A percentile compares a stretch with the other conserved stretches of the same genome.
phyloP scores from a whole-genome alignment of 2,113 vertebrate genomes.

The Ranitomeya imitator region DNA sequence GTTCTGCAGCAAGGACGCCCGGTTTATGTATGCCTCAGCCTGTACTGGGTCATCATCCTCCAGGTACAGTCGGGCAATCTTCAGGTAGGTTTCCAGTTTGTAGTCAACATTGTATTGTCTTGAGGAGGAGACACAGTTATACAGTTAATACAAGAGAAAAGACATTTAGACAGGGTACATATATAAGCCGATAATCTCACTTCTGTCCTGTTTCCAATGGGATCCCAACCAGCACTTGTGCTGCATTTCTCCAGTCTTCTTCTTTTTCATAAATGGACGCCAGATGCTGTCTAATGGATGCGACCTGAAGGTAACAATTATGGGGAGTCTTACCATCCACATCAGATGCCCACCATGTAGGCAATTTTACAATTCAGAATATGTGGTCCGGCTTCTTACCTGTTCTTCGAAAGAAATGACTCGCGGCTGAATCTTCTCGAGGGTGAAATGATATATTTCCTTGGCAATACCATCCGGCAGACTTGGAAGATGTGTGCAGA shows the following conservation, averaged over 20 bases:
- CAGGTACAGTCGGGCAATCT: conserved; percentile 94
- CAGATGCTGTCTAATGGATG: conserved; percentile 96
- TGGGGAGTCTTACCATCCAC: neutral
- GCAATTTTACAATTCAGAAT: neutral
- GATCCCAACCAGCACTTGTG: conserved; percentile 96
- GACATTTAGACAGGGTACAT: conserved; percentile 2
- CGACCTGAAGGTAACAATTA: conserved; percentile 76
- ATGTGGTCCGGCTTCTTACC: conserved; percentile 65
- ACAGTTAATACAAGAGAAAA: neutral
- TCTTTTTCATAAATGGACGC: conserved; percentile 99
- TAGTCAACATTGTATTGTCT: conserved; percentile 99
- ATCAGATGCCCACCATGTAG: neutral
- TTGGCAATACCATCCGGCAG: conserved; percentile 93
- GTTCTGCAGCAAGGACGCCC: conserved; percentile 95
- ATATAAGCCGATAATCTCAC: conserved; percentile 64
- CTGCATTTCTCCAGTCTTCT: conserved; percentile 97
- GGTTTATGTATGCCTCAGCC: conserved; percentile 97
- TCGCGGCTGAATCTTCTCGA: conserved; percentile 97
- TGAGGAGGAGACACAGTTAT: neutral
- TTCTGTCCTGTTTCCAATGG: conserved; percentile 97
- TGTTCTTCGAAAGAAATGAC: conserved; percentile 99
- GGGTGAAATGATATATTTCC: conserved; percentile 94
- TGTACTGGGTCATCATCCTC: conserved; percentile 98
- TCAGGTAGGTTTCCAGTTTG: conserved; percentile 96
- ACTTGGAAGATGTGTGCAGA: conserved; percentile 91